Conservation (phyloP, 2,113 vertebrate species). For the Chunga burmeisteri region DNA sequence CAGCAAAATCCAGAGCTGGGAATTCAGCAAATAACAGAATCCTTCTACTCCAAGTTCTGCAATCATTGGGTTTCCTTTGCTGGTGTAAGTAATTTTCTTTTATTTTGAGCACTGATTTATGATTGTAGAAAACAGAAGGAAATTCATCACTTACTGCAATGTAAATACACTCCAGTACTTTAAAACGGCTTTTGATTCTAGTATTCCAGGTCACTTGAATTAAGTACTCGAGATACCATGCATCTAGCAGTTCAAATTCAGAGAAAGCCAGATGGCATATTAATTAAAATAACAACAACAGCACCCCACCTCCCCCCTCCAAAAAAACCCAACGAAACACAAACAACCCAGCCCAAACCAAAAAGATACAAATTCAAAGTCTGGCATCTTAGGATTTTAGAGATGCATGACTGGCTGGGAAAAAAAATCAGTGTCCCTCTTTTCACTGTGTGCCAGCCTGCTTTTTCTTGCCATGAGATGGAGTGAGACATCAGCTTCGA, state of each 20-base stretch:
- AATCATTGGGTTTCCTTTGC: conserved; percentile 90
- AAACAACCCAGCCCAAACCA: not conserved
- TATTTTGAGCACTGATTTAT: not conserved
- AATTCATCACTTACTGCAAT: not conserved
- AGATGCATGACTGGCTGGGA: not conserved
- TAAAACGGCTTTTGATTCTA: not conserved
- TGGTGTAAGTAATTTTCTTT: conserved; percentile 80
- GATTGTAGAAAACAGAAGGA: not conserved
- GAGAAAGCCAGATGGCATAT: not conserved
- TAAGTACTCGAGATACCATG: not conserved
- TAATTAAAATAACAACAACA: not conserved
- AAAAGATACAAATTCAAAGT: not conserved
- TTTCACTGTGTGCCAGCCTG: not conserved
- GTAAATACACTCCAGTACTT: not conserved
- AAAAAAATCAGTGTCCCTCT: not conserved
- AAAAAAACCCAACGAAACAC: not conserved
- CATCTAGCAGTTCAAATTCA: not conserved
- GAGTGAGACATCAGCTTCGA: not conserved
- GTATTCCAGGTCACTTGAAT: not conserved
- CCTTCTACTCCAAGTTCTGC: conserved; percentile 81
- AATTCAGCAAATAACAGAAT: conserved; percentile 74
- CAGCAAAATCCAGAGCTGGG: conserved; percentile 74
- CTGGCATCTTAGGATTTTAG: not conserved
- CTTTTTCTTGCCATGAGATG: not conserved
- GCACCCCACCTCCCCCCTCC: accelerated